Conservation (phyloP, 2,113 vertebrate species). For the Archilochus colubris region DNA sequence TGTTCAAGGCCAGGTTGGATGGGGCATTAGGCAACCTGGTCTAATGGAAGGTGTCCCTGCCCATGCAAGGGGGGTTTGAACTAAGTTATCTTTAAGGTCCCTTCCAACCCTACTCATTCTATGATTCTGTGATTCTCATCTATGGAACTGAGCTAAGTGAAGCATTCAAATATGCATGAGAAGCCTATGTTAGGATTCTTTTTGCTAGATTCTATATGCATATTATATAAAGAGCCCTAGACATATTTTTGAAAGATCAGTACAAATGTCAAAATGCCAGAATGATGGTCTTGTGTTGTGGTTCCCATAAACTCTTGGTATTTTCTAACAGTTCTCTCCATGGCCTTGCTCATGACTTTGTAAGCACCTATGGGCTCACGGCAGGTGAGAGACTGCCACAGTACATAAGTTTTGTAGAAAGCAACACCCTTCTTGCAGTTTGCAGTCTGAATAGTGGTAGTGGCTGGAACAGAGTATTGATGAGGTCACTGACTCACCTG, state of each 20-base stretch:
- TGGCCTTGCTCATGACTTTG: background rate
- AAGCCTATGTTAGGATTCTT: background rate
- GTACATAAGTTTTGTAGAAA: rapidly evolving
- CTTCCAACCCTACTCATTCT: too few species aligned
- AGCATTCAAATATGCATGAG: background rate
- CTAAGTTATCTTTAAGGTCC: too few species aligned
- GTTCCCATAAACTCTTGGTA: background rate
- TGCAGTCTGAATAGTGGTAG: background rate
- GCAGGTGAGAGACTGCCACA: background rate
- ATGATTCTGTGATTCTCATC: background rate
- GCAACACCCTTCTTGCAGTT: background rate
- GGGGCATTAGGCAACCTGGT: too few species aligned
- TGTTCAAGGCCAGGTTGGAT: too few species aligned
- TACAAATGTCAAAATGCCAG: background rate
- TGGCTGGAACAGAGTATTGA: background rate
- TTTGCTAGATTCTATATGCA: background rate
- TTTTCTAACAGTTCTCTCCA: background rate
- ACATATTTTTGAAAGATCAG: background rate
- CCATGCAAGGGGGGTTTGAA: too few species aligned
- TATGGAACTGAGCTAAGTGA: background rate
- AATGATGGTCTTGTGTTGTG: background rate
- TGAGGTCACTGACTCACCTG: background rate
- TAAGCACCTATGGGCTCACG: background rate
- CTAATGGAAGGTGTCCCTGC: too few species aligned
- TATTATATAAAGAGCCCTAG: background rate